A percentile compares a stretch with the other conserved stretches of the same genome.
phyloP scores from a whole-genome alignment of 2,113 vertebrate species.

The Neolamprologus sp. region DNA sequence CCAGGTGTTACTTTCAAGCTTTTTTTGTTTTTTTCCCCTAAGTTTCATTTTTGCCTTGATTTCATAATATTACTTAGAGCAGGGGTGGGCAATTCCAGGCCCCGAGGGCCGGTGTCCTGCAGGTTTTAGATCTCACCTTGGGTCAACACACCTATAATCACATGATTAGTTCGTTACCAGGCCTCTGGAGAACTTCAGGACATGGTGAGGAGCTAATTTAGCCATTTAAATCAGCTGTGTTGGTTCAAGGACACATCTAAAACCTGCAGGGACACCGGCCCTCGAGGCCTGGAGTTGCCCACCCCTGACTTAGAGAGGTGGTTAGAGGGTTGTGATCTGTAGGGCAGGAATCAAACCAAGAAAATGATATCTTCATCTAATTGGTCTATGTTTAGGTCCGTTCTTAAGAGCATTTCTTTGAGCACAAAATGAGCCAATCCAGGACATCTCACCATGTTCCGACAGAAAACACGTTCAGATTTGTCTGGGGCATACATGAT shows the following conservation, averaged over 20 bases:
- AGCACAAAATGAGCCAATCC: not conserved
- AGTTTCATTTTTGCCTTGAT: not conserved
- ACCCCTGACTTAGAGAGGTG: not conserved
- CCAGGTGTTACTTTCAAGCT: not conserved
- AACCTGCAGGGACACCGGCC: not conserved
- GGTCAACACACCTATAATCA: not conserved
- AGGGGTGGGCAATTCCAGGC: not conserved
- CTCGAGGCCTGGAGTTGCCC: not conserved
- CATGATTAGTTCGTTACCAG: not conserved
- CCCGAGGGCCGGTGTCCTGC: accelerated
- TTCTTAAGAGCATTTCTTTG: not conserved
- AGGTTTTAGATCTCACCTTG: not conserved
- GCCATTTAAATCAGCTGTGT: not conserved
- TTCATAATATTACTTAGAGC: not conserved
- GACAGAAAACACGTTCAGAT: accelerated
- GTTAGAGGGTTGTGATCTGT: not conserved
- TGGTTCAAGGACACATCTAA: not conserved
- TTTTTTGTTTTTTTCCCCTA: not conserved
- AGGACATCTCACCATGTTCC: not conserved
- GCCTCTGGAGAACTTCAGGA: not conserved
- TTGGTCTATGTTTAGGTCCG: not conserved
- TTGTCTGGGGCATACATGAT: not conserved
- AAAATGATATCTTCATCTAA: accelerated
- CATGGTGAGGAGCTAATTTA: not conserved
- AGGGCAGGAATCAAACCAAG: not conserved